Evolutionary conservation across 1,140 invertebrate species (phyloP), one percentile per base, ranked within the genome.

Genomic region (Drosophila sp.): DNA sequence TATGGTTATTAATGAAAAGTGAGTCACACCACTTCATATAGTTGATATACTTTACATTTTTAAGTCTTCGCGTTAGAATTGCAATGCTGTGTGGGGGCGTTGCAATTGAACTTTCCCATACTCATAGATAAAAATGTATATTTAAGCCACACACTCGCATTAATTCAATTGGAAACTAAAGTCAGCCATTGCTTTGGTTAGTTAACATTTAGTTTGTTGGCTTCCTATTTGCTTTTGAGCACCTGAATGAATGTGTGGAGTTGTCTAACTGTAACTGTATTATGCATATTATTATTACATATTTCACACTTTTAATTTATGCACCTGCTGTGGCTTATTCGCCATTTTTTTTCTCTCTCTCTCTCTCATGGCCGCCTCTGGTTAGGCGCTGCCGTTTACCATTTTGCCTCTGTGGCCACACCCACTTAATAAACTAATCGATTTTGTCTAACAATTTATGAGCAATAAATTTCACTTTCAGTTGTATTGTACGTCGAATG

Each of bases 271-370:
- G 70, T 87, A 82, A 72, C 72, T 50, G 44, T 50, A 87, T 87
- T 83, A 87, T 83, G 65, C 65, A 72, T 69, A 87, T 87, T 83
- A 89, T 83, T 89, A 87, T 89, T 81, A 81, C 83, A 81, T 64
- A 82, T 87, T 87, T 87, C 83, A 72, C 83, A 87, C 83, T 87
- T 87, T 89, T 87, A 87, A 87, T 87, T 87, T 87, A 87, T 87
- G 83, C 83, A 87, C 84, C 83, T 87, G 82, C 84, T 87, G 56
- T 76, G 76, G 83, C 83, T 87, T 72, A 89, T 87, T 87, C 83
- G 83, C 76, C 72, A 75, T 60, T 50, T 50, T 50, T 25, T 5
- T 4, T 27, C 3, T 27, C 25, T 50, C 3, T 17, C 0, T 17
- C 17, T 17, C 17, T 17, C 17, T 17, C 38, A 47, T 41, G 50